A percentile compares a stretch with the other conserved stretches of the same genome.
Conservation (phyloP, 2,888 invertebrate genomes). For the Drosophila pseudotakahashii region DNA sequence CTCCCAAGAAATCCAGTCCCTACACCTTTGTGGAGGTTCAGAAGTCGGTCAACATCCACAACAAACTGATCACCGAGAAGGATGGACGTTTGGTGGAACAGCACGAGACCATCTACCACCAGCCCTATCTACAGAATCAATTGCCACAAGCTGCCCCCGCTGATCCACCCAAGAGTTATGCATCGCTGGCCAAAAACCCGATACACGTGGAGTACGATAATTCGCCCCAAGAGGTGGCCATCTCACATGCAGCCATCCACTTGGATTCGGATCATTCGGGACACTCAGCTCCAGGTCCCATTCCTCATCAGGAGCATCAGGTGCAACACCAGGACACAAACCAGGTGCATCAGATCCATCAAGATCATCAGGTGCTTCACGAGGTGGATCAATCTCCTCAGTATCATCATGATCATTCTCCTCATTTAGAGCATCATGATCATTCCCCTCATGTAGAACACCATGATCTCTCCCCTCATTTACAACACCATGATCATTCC, state of each 20-base stretch:
- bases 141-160: conserved; percentile 19
- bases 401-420: conserved; percentile 6
- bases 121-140: conserved; percentile 54
- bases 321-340: background rate
- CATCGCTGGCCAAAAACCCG: conserved; percentile 71
- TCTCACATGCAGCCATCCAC: conserved; percentile 46
- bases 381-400: conserved; percentile 1
- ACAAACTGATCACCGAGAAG: conserved; percentile 83
- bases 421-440: background rate
- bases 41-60: conserved; percentile 86
- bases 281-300: background rate
- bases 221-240: conserved; percentile 57
- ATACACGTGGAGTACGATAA: conserved; percentile 71
- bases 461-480: background rate
- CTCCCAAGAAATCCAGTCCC: conserved; percentile 69
- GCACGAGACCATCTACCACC: conserved; percentile 81
- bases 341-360: conserved; percentile 6
- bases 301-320: background rate
- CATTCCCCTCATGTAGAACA: background rate
- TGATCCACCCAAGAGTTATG: conserved; percentile 46
- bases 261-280: conserved; percentile 18
- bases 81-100: conserved; percentile 80
- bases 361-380: conserved; percentile 6
- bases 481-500: background rate
- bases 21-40: conserved; percentile 88